phyloP scores from a whole-genome alignment of 23 tunicate genomes.

The Halocynthia aurantium region DNA sequence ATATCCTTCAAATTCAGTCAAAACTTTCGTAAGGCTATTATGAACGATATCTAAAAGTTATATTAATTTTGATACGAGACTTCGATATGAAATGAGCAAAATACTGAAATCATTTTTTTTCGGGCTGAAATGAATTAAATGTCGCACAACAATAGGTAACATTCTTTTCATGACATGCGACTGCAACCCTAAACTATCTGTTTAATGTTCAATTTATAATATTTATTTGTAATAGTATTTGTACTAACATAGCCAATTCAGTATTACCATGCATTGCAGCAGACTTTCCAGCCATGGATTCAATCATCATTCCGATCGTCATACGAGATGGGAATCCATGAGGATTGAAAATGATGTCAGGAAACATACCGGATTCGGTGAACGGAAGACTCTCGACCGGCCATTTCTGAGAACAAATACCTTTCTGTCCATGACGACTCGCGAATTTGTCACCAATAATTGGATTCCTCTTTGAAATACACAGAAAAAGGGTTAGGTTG shows the following conservation, averaged over 20 bases:
- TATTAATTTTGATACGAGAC: too few relatives aligned
- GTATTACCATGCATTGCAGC: constrained; percentile 59
- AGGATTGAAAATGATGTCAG: constrained; percentile 97
- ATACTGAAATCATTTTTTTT: too few relatives aligned
- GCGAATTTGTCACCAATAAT: constrained; percentile 98
- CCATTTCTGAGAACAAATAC: constrained; percentile 92
- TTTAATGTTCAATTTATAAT: too few relatives aligned
- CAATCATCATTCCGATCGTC: constrained; percentile 99
- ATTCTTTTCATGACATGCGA: too few relatives aligned
- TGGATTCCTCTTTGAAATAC: constrained; percentile 42
- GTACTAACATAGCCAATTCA: not conserved
- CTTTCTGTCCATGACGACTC: constrained; percentile 95
- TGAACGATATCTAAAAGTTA: too few relatives aligned
- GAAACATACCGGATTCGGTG: constrained; percentile 88
- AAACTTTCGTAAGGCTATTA: too few relatives aligned
- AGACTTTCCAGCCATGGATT: constrained; percentile 93
- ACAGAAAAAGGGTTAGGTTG: not conserved
- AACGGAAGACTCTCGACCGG: constrained; percentile 78
- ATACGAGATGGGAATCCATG: constrained; percentile 99
- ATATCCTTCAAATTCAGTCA: too few relatives aligned
- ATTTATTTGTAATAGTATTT: too few relatives aligned
- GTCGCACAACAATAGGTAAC: too few relatives aligned
- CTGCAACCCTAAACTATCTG: too few relatives aligned
- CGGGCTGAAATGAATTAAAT: too few relatives aligned
- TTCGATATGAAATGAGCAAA: too few relatives aligned